Evolutionary conservation across 2,797 vertebrate genomes (phyloP), one percentile per base, ranked within the genome.

Genomic region (Sebastes matsubarae): DNA sequence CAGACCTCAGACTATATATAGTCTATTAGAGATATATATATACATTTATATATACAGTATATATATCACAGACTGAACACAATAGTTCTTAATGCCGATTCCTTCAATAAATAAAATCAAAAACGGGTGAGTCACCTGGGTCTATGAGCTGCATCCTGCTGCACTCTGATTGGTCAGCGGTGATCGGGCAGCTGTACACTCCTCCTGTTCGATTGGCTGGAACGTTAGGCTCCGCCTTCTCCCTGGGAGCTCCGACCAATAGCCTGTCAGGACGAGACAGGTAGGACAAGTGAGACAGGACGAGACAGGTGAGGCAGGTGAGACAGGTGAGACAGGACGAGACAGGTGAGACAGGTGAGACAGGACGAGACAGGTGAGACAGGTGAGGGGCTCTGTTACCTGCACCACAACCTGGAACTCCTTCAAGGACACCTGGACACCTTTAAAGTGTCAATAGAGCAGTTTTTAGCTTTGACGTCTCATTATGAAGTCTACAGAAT

Each of bases 101-200:
- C 29, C 29, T 29, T 29, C 29, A 29, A 29, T 29, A 32, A 32
- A 32, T 32, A 32, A 32, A 32, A 32, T 32, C 25, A 8, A 32
- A 32, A 32, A 36, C 18, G 20, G 4, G 52, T 68, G 18, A 27
- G 73, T 68, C 61, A 98, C 98, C 96, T 95, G 91, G 94, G 80
- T 94, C 88, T 8, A 96, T 70, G 34, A 99, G 95, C 80, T 92
- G 59, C 42, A 98, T 94, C 76, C 96, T 95, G 57, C 83, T 86
- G 89, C 98, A 99, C 89, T 98, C 97, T 1, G 85, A 59, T 10
- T 84, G 94, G 65, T 78, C 14, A 1, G 58, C 8, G 0, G 87
- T 96, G 82, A 99, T 93, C 1, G 97, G 97, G 70, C 98, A 99
- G 89, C 96, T 88, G 70, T 97, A 99, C 68, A 98, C 94, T 0